These are phyloP conservation scores for Carassius carassius DNA, from an alignment of 2,113 vertebrate species.

Conservation along the genomic window DNA sequence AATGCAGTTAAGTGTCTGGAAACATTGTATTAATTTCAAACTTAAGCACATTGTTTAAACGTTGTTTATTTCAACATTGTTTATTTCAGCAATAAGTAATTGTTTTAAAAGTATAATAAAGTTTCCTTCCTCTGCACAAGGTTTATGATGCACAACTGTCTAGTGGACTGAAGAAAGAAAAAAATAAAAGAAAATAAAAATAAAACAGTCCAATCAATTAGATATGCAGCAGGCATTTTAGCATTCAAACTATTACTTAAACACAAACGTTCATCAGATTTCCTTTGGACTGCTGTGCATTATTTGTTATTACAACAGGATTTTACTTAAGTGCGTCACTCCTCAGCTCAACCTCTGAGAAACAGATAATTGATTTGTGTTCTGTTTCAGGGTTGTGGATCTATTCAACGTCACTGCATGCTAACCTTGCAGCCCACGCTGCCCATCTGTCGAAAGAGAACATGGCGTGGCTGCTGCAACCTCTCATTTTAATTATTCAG, in stretches of 20 bases:
- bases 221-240: background rate
- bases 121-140: background rate
- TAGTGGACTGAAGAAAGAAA: background rate
- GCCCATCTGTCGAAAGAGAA: conserved; percentile 51
- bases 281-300: background rate
- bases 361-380: conserved; percentile 13
- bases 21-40: background rate
- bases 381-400: conserved; percentile 14
- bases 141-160: background rate
- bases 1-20: background rate
- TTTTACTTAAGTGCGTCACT: background rate
- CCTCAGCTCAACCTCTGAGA: background rate
- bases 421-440: conserved; percentile 45
- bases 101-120: no score
- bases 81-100: no score
- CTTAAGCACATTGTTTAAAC: no score
- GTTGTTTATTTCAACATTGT: no score
- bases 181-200: background rate
- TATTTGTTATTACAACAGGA: background rate
- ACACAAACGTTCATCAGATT: background rate
- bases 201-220: background rate
- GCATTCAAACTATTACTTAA: background rate
- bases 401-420: conserved; percentile 9
- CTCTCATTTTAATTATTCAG: conserved; percentile 41
- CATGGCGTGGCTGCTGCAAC: conserved; percentile 6